Percentiles rank a stretch among this genome's conserved stretches.
Evolutionary conservation across 2,797 vertebrate species (phyloP).

Genomic region (Danionella dracula): DNA sequence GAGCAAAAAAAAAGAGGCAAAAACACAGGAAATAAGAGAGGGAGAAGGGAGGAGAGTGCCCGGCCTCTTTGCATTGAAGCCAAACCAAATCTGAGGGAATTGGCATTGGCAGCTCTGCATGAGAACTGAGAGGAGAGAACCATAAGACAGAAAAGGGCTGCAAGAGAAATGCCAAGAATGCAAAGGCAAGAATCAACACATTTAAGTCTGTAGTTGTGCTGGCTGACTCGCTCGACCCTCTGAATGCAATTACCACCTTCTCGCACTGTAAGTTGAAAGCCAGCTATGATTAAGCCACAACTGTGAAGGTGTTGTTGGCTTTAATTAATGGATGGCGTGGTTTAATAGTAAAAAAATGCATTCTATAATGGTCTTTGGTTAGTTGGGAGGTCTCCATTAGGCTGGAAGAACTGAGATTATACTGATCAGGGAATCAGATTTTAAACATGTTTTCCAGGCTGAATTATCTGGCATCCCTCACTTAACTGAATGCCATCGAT

Average conservation of each 20-base stretch:
- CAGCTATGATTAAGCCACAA: constrained; percentile 29
- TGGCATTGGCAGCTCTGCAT: constrained; percentile 70
- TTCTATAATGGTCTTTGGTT: too few species aligned
- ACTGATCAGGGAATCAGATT: too few species aligned
- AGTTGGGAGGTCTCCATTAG: too few species aligned
- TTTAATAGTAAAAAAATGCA: too few species aligned
- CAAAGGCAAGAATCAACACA: constrained; percentile 74
- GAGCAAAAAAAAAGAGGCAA: constrained; percentile 31
- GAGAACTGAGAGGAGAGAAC: constrained; percentile 56
- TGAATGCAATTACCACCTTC: constrained; percentile 22
- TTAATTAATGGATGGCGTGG: constrained; percentile 10
- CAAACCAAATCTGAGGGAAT: constrained; percentile 69
- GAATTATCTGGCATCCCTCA: too few species aligned
- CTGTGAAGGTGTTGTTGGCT: constrained; percentile 13
- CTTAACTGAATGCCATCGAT: too few species aligned
- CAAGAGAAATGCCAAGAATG: constrained; percentile 76
- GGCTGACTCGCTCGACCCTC: constrained; percentile 7
- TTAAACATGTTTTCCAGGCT: too few species aligned
- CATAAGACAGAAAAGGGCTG: constrained; percentile 61
- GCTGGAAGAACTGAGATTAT: too few species aligned
- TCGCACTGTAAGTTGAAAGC: constrained; percentile 6
- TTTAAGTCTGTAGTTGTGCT: constrained; percentile 51
- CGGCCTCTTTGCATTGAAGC: constrained; percentile 62
- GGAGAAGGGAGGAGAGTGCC: constrained; percentile 49
- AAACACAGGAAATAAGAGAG: constrained; percentile 44